Conservation (phyloP, 2,888 invertebrate genomes). For the Drosophila sordidula region DNA sequence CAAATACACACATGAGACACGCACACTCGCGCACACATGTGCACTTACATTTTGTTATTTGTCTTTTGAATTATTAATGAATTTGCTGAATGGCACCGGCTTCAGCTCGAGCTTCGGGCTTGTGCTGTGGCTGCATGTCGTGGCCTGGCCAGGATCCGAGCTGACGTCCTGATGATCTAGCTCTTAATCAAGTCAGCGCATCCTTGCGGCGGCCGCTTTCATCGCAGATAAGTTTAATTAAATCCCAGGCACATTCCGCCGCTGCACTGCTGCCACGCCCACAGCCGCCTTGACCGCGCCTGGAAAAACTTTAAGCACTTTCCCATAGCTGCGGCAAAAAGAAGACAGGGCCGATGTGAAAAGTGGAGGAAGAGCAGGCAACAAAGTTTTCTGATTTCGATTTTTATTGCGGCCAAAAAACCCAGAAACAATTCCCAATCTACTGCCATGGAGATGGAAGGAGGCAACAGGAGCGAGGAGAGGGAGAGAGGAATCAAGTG, state of each 20-base stretch:
- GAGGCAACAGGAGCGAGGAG: background rate
- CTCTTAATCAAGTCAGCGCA: conserved; percentile 58
- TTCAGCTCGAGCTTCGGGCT: conserved; percentile 4
- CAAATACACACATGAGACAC: conserved; percentile 28
- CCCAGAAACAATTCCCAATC: conserved; percentile 40
- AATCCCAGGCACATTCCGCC: conserved; percentile 47
- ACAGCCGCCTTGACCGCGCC: conserved; percentile 32
- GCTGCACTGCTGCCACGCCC: conserved; percentile 27
- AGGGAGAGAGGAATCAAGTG: conserved; percentile 9
- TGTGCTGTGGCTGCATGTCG: background rate
- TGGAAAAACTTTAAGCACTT: conserved; percentile 53
- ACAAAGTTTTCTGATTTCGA: conserved; percentile 68
- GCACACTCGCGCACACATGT: conserved; percentile 16
- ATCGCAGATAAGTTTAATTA: conserved; percentile 71
- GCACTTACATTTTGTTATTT: conserved; percentile 70
- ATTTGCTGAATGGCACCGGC: conserved; percentile 59
- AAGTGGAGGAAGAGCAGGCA: conserved; percentile 16
- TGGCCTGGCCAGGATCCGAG: conserved; percentile 13
- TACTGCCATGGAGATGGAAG: conserved; percentile 47
- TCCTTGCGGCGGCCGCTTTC: conserved; percentile 16
- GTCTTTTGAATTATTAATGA: conserved; percentile 84
- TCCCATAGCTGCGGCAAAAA: conserved; percentile 18
- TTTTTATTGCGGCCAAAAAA: conserved; percentile 70
- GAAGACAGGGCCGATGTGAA: too few species aligned
- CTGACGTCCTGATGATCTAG: conserved; percentile 40